A percentile compares a stretch with the other conserved stretches of the same genome.
phyloP scores from a whole-genome alignment of 2,113 vertebrate genomes.

The Telmatochromis brichardi region DNA sequence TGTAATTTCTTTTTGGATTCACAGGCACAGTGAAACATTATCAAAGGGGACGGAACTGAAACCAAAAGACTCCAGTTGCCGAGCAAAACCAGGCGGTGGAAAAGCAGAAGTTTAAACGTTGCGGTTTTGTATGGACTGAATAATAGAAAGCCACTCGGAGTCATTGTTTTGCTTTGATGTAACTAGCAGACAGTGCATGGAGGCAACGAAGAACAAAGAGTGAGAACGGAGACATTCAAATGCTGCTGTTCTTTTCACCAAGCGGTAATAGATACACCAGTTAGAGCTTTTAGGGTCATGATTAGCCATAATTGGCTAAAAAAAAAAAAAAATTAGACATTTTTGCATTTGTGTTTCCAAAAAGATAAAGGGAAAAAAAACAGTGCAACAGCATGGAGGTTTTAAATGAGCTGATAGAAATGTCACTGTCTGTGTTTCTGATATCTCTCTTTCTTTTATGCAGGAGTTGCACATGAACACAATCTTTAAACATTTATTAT shows the following conservation, averaged over 20 bases:
- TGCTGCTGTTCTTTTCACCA: not conserved
- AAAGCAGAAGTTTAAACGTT: conserved; percentile 1
- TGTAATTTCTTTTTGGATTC: conserved; percentile 37
- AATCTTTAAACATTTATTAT: not conserved
- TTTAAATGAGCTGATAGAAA: not conserved
- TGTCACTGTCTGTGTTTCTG: not conserved
- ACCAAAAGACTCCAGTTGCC: not conserved
- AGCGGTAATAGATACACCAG: not conserved
- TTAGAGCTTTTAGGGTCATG: not conserved
- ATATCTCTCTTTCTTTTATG: not conserved
- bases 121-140: not conserved
- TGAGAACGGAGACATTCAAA: not conserved
- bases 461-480: not conserved
- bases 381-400: not conserved
- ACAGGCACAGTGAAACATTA: conserved; percentile 22
- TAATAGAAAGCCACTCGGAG: not conserved
- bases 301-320: not conserved
- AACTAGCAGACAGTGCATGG: not conserved
- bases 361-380: not conserved
- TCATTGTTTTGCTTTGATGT: conserved; percentile 5
- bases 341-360: not conserved
- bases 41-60: conserved; percentile 6
- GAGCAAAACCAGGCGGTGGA: not conserved
- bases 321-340: not conserved
- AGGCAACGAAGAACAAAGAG: not conserved